Evolutionary conservation across 2,888 invertebrate species (phyloP).

Genomic region (Meiosimyza decipiens): DNA sequence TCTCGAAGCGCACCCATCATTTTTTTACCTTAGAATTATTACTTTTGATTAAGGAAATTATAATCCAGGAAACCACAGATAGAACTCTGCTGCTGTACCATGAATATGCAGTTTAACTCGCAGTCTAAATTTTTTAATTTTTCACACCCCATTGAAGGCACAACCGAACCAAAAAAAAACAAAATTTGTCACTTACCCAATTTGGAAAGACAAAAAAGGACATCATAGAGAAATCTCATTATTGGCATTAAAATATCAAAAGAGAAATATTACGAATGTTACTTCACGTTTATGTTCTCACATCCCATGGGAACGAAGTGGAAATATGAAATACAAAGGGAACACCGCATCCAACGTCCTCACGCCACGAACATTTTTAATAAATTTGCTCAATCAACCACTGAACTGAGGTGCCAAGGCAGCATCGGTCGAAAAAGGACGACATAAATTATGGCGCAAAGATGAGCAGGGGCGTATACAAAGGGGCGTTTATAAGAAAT

Average conservation of each 20-base stretch:
- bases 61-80: no score
- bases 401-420: constrained; percentile 40
- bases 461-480: constrained; percentile 23
- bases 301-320: constrained; percentile 42
- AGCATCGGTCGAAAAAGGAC: constrained; percentile 49
- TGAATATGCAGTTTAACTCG: no score
- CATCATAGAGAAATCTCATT: constrained; percentile 57
- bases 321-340: constrained; percentile 25
- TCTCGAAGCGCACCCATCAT: no score
- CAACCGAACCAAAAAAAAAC: constrained; percentile 15
- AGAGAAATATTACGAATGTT: constrained; percentile 49
- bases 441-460: constrained; percentile 62
- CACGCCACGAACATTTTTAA: constrained; percentile 53
- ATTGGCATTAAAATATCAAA: constrained; percentile 65
- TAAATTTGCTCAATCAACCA: constrained; percentile 63
- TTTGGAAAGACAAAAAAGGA: constrained; percentile 16
- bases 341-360: constrained; percentile 7
- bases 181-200: constrained; percentile 16
- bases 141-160: constrained; percentile 14
- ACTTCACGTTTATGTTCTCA: constrained; percentile 22
- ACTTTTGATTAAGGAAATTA: no score
- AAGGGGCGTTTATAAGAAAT: constrained; percentile 51
- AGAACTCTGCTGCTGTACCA: no score
- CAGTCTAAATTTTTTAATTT: not conserved
- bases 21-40: no score